phyloP scores from a whole-genome alignment of 2,113 vertebrate species.

The Nycticorax nycticorax region DNA sequence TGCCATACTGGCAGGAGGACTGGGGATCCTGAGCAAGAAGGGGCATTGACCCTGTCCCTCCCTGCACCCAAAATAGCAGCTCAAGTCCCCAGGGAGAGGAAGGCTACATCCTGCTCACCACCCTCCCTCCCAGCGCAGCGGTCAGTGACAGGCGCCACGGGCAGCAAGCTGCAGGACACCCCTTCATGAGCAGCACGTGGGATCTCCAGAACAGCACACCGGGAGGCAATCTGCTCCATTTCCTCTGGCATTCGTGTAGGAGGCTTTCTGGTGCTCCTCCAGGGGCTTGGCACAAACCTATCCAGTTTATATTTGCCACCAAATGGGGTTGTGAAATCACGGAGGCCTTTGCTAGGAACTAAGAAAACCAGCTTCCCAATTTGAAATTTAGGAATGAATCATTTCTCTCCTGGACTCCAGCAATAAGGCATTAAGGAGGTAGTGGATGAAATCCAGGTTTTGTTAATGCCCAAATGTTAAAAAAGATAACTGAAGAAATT shows the following conservation, averaged over 20 bases:
- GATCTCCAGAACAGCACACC: neutral
- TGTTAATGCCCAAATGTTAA: neutral
- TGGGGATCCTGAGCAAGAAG: fast-evolving
- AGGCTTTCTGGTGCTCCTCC: neutral
- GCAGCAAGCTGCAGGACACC: neutral
- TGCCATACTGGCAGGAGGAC: neutral
- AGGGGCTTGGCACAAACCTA: neutral
- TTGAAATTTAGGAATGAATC: neutral
- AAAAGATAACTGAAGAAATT: neutral
- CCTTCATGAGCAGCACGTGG: fast-evolving
- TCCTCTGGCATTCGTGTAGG: neutral
- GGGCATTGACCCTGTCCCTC: neutral
- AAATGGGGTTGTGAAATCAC: neutral
- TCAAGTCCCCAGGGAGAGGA: neutral
- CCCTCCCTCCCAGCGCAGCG: fast-evolving
- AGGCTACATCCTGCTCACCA: fast-evolving
- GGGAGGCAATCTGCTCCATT: neutral
- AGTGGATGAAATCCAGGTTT: neutral
- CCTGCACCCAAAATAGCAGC: neutral
- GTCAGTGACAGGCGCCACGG: fast-evolving
- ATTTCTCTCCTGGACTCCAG: neutral
- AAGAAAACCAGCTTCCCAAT: neutral
- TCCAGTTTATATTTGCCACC: neutral
- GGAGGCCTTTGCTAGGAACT: neutral
- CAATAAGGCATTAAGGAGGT: neutral